Evolutionary conservation across 2,797 vertebrate genomes (phyloP).

Genomic region (Karalla daura): DNA sequence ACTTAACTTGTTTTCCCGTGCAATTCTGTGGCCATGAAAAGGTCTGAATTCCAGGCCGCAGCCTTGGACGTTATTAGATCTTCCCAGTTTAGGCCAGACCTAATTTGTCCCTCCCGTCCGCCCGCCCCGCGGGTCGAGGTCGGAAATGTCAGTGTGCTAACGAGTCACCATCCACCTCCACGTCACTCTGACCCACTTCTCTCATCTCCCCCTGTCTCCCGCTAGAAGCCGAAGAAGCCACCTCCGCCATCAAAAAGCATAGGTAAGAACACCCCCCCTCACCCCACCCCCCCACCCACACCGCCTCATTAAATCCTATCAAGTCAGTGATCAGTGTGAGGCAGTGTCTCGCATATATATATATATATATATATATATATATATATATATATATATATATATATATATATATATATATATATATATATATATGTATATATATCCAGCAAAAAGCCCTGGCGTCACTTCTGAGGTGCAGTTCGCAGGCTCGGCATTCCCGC

Average conservation of each 20-base stretch:
- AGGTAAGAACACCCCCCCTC: slow-evolving; percentile 77
- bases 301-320: slow-evolving; percentile 1
- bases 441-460: too few species aligned
- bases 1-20: too few species aligned
- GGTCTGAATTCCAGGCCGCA: background rate
- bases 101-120: background rate
- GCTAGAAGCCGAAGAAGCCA: slow-evolving; percentile 94
- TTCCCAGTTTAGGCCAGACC: background rate
- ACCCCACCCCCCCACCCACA: too few species aligned
- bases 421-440: too few species aligned
- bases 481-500: too few species aligned
- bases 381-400: too few species aligned
- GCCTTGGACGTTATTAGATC: background rate
- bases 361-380: too few species aligned
- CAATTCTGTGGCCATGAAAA: too few species aligned
- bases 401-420: too few species aligned
- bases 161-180: background rate
- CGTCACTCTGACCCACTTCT: slow-evolving; percentile 21
- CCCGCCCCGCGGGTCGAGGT: background rate
- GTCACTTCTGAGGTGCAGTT: too few species aligned
- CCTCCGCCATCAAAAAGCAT: slow-evolving; percentile 89
- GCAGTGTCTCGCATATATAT: too few species aligned
- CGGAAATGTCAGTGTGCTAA: background rate
- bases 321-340: background rate
- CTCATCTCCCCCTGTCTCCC: background rate